Evolutionary conservation across 2,797 vertebrate species (phyloP).

Genomic region (Catamblyrhynchus diadema): DNA sequence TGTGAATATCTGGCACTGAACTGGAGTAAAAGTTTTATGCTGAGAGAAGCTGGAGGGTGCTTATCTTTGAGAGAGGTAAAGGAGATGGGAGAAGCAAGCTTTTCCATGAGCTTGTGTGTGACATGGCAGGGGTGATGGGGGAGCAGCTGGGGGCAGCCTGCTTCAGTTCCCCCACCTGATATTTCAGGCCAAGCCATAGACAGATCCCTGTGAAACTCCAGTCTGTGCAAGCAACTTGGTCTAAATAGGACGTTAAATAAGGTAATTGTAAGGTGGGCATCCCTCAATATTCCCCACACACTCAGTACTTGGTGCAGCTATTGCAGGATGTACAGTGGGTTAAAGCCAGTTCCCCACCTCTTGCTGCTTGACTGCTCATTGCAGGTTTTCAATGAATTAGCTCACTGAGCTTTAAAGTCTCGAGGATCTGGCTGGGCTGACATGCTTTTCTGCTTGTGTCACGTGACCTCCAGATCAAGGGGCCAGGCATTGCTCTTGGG

Average conservation of each 20-base stretch:
- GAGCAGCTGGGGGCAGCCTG: neutral
- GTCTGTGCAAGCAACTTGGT: neutral
- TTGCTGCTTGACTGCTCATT: neutral
- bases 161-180: neutral
- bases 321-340: neutral
- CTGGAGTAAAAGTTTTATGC: neutral
- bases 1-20: neutral
- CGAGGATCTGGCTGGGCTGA: fast-evolving
- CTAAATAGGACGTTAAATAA: neutral
- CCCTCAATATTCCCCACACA: neutral
- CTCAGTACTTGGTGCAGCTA: neutral
- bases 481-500: neutral
- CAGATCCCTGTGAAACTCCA: neutral
- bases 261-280: neutral
- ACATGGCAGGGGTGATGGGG: neutral
- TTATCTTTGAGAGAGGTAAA: neutral
- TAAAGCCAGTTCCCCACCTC: neutral
- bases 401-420: neutral
- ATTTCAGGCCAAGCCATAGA: neutral
- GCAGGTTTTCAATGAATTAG: neutral
- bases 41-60: neutral
- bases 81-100: neutral
- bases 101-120: neutral
- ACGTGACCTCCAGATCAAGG: neutral
- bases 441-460: neutral